Evolutionary conservation across 2,888 invertebrate species (phyloP), one percentile per base, ranked within the genome.

Genomic region (Nephrocerus scutellatus): DNA sequence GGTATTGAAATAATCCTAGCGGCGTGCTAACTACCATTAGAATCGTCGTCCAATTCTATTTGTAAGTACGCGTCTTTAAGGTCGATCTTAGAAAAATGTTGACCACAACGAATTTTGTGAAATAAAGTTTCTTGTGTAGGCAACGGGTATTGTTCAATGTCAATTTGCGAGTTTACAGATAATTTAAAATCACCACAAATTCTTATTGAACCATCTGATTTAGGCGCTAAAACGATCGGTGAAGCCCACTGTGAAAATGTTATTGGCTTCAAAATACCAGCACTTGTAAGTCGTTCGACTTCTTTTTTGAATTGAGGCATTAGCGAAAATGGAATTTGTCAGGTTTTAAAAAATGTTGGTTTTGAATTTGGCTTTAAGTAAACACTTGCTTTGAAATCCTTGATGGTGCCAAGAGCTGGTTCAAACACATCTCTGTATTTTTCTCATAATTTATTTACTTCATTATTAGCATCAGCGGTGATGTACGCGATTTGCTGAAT

Each of bases 11-110:
- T 4, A 66, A 32, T 0, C 66, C 63, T 25, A 54, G 52, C 21
- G 60, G 60, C 1, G 63, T 63, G 40, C 48, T 60, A 19, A 65
- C 51, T 6, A 59, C 59, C 12, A 59, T 49, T 47, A 44, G 54
- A 46, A 32, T 52, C 46, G 4, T 52, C 51, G 19, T 52, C 48
- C 9, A 62, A 43, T 46, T 55, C 51, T 22, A 61, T 32, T 46
- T 63, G 60, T 40, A 62, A 48, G 38, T 60, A 64, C 6, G 63
- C 62, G 36, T 56, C 48, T 8, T 37, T 36, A 8, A 59, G 36
- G 46, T 62, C 54, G 30, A 48, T 56, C 43, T 54, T 49, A 4
- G 47, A 47, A 36, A 53, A 53, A 15, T 23, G 36, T 9, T 44
- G 22, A 1, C 53, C 53, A 7, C 44, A 23, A 23, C 33, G 25